Conservation (phyloP, 2,888 invertebrate genomes). For the Sarcophaga caerulescens region DNA sequence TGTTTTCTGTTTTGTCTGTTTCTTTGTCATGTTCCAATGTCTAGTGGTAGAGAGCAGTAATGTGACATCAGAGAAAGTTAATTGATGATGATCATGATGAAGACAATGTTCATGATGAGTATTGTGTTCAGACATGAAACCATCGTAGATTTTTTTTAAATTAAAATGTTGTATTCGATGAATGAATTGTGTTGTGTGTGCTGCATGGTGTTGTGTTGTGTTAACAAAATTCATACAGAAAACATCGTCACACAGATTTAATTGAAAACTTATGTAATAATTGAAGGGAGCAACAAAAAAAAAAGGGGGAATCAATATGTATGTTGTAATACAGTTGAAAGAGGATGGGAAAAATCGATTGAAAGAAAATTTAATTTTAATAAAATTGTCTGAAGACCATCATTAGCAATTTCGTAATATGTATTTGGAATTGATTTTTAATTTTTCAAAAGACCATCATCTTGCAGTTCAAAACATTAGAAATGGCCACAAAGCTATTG, state of each 20-base stretch:
- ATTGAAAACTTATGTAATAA: neutral
- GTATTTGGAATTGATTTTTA: no score
- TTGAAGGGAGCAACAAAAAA: no score
- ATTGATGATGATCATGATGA: neutral
- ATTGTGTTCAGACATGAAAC: neutral
- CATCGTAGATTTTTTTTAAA: neutral
- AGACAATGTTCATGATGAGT: no score
- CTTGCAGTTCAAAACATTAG: no score
- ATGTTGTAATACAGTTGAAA: no score
- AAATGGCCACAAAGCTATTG: no score
- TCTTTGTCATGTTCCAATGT: neutral
- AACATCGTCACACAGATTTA: neutral
- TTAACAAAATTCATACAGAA: neutral
- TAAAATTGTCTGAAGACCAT: neutral
- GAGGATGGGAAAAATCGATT: neutral
- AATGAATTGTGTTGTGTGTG: neutral
- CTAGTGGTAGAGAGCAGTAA: neutral
- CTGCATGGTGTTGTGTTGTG: neutral
- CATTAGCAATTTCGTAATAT: no score
- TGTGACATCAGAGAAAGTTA: conserved; percentile 31
- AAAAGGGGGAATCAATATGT: no score
- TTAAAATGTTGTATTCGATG: neutral
- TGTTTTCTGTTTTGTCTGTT: neutral
- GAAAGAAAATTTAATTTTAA: neutral
- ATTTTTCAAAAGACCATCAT: no score